Evolutionary conservation across 2,113 vertebrate species (phyloP), one percentile per base, ranked within the genome.

Genomic region (Pogona vitticeps): DNA sequence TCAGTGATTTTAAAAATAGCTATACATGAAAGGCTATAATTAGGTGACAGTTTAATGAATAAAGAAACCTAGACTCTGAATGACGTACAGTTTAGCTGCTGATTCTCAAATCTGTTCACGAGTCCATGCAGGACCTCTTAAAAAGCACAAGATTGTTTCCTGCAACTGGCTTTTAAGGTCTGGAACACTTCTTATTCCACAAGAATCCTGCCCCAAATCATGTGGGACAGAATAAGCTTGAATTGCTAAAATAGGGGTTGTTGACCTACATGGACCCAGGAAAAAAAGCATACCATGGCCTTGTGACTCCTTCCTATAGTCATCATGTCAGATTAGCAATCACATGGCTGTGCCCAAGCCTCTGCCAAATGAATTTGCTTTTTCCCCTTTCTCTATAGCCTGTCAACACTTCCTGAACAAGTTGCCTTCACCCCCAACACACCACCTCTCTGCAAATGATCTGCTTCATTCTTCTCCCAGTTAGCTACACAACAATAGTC

Each of bases 401-500:
- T n/a, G 6, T 36, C 58, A 36, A 36, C 56, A 33, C 6, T 78
- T 58, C 26, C 52, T 78, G 76, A 58, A 58, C 56, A 58, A 80
- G 36, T 5, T 70, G 33, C 52, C 46, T 82, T 56, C 42, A 52
- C 0, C 14, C 80, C 65, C 68, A 18, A 33, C 20, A 23, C 65
- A 33, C 59, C 3, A 56, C 56, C 33, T 90, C 80, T 77, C 82
- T 67, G 33, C 18, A 87, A 86, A 38, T 15, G 61, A 80, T 81
- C 81, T 4, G 3, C 70, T 77, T 46, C 67, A 20, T 81, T 63
- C 36, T 46, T 88, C 72, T 91, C 85, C 46, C 46, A 52, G 46
- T n/a, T 56, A 88, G 88, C 91, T 92, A 86, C 76, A 59, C 31
- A 78, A 91, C 75, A 91, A 83, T 58, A 80, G 88, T 73, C 42